Evolutionary conservation across 2,888 invertebrate genomes (phyloP).

Genomic region (Dasysyrphus tricinctus): DNA sequence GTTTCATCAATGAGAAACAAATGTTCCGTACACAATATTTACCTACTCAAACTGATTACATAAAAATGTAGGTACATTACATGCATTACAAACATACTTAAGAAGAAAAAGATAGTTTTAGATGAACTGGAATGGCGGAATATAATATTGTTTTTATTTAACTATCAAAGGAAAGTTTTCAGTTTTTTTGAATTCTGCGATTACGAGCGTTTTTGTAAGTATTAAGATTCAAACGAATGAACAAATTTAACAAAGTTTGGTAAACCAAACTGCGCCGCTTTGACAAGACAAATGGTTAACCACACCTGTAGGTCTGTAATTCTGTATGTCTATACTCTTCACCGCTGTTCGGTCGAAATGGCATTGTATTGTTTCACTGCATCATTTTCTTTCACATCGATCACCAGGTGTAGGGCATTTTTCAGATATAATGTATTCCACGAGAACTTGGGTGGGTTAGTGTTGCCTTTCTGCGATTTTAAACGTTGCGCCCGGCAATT

Average conservation of each 20-base stretch:
- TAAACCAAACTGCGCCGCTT: background rate
- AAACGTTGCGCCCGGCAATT: too few species aligned
- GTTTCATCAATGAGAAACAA: constrained; percentile 57
- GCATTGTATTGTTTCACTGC: constrained; percentile 32
- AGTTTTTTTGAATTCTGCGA: background rate
- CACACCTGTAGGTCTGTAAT: constrained; percentile 59
- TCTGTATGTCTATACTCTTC: too few species aligned
- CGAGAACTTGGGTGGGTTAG: background rate
- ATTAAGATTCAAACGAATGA: background rate
- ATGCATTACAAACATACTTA: too few species aligned
- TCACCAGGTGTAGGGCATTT: constrained; percentile 44
- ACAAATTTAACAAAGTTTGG: background rate
- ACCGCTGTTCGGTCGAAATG: too few species aligned
- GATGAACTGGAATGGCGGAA: background rate
- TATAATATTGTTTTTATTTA: background rate
- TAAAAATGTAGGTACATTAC: background rate
- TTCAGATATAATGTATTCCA: constrained; percentile 35
- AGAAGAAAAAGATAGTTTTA: background rate
- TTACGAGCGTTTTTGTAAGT: background rate
- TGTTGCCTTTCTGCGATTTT: background rate
- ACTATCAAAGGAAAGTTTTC: constrained; percentile 23
- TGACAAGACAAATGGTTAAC: constrained; percentile 37
- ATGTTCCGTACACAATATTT: constrained; percentile 30
- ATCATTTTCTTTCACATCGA: constrained; percentile 4
- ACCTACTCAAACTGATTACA: constrained; percentile 49